Evolutionary conservation across 2,113 vertebrate species (phyloP).

Genomic region (Varanus salvator): DNA sequence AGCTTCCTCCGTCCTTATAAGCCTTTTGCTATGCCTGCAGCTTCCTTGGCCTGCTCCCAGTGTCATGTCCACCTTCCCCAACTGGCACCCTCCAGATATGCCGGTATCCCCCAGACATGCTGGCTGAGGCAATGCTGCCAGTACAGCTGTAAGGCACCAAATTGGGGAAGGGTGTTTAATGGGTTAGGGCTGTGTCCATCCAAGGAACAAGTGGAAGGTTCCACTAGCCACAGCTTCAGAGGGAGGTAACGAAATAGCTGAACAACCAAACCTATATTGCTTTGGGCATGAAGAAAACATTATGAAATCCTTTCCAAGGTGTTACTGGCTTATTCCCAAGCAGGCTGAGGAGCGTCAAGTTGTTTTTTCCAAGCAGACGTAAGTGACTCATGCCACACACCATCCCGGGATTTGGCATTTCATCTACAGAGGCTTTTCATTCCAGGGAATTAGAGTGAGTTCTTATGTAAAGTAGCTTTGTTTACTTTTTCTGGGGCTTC

Average conservation of each 20-base stretch:
- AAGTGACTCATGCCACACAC: constrained; percentile 2
- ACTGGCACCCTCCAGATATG: too few species aligned
- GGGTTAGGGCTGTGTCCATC: neutral
- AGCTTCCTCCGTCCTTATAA: neutral
- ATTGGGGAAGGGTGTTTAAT: too few species aligned
- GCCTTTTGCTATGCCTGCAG: neutral
- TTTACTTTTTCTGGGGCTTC: neutral
- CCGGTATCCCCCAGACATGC: too few species aligned
- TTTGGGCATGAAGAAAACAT: constrained; percentile 31
- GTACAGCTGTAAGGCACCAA: too few species aligned
- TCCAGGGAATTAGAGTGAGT: constrained; percentile 3
- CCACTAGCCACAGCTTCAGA: constrained; percentile 4
- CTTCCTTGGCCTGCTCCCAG: constrained; percentile 2
- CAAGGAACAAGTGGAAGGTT: neutral
- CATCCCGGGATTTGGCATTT: accelerated
- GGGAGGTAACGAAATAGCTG: neutral
- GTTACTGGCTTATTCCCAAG: neutral
- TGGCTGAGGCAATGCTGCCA: too few species aligned
- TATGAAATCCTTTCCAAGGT: neutral
- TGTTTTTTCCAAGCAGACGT: neutral
- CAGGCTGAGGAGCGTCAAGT: accelerated
- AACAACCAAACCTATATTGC: neutral
- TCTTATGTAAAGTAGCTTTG: neutral
- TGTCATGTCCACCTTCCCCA: neutral
- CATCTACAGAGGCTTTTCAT: constrained; percentile 20